These are phyloP conservation scores for Chunga burmeisteri DNA, from an alignment of 2,113 vertebrate species.

Conservation along the genomic window DNA sequence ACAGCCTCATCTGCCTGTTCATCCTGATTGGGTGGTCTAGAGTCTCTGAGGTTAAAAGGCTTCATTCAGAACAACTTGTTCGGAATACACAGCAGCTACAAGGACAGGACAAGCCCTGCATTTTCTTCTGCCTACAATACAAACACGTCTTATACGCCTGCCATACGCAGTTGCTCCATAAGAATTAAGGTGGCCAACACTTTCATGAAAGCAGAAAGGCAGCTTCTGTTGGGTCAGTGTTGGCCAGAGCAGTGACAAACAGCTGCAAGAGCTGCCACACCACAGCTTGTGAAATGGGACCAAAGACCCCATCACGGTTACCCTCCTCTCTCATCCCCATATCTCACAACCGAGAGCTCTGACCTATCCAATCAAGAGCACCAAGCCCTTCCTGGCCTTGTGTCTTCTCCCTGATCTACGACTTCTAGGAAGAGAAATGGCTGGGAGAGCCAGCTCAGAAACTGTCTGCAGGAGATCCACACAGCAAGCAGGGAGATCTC, in stretches of 20 bases:
- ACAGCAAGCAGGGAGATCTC: background rate
- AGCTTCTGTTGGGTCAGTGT: background rate
- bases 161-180: fast-evolving
- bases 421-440: background rate
- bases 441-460: background rate
- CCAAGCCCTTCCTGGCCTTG: background rate
- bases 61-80: background rate
- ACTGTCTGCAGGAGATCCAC: background rate
- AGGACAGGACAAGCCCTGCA: background rate
- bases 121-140: background rate
- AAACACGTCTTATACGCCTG: background rate
- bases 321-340: background rate
- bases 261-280: background rate
- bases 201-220: background rate
- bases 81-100: background rate
- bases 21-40: too few species aligned
- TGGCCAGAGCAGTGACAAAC: background rate
- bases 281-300: background rate
- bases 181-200: background rate
- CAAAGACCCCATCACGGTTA: fast-evolving
- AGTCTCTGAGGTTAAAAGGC: background rate
- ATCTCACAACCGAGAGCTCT: background rate
- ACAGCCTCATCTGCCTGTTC: too few species aligned
- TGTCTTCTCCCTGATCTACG: background rate
- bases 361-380: background rate